These are phyloP conservation scores for Tolmerus cingulatus DNA, from an alignment of 2,888 invertebrate species.

Conservation along the genomic window DNA sequence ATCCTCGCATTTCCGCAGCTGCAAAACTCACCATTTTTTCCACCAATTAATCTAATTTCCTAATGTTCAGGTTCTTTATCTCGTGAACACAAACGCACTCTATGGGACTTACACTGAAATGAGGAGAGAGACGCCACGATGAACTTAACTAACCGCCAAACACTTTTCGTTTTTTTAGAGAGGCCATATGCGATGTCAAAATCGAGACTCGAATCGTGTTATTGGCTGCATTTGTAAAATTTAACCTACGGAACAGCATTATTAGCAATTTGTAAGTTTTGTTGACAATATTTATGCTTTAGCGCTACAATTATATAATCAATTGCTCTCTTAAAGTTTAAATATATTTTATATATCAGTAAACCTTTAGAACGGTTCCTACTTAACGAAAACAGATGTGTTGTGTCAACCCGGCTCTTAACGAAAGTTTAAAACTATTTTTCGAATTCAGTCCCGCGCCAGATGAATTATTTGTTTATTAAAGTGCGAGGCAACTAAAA, in stretches of 20 bases:
- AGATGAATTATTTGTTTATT: not conserved
- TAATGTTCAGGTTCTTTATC: not conserved
- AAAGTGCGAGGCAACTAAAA: not conserved
- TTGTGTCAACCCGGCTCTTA: not conserved
- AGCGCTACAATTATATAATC: not conserved
- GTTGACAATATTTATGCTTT: not conserved
- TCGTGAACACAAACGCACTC: conserved; percentile 50
- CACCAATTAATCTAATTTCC: conserved; percentile 1
- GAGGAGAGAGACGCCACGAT: conserved; percentile 58
- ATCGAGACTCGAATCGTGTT: not conserved
- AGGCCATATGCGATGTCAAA: not conserved
- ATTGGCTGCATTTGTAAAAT: not conserved
- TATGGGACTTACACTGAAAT: conserved; percentile 58
- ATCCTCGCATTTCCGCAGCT: not conserved
- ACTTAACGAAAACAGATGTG: not conserved
- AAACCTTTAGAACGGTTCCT: not conserved
- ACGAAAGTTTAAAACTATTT: not conserved
- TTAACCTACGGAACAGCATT: not conserved
- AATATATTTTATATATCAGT: not conserved
- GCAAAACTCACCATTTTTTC: conserved; percentile 29
- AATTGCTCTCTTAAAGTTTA: not conserved
- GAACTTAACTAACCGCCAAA: conserved; percentile 43
- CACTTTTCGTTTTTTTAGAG: conserved; percentile 11
- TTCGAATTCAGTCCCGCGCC: not conserved
- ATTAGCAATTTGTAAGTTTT: not conserved